These are phyloP conservation scores for Sycophila texana DNA, from an alignment of 2,888 invertebrate species.

Conservation along the genomic window DNA sequence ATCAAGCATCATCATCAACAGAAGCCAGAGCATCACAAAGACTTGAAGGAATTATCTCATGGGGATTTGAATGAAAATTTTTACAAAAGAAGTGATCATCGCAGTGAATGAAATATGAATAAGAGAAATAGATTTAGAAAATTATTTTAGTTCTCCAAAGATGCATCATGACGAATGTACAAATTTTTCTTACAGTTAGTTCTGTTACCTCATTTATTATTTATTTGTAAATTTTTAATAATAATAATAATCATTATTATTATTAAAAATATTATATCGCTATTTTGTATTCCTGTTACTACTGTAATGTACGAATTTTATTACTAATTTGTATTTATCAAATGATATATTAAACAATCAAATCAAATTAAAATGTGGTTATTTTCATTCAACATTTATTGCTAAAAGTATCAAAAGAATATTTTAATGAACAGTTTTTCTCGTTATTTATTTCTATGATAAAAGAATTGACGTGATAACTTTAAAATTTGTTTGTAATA, in stretches of 20 bases:
- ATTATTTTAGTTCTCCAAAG: conserved; percentile 25
- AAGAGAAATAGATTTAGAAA: conserved; percentile 20
- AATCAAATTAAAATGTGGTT: too few species aligned
- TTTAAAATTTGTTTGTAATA: too few species aligned
- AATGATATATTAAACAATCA: too few species aligned
- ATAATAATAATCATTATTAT: neutral
- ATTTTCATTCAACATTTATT: too few species aligned
- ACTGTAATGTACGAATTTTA: too few species aligned
- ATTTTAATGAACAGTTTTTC: too few species aligned
- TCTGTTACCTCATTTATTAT: neutral
- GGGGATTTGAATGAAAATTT: conserved; percentile 6
- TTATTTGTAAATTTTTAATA: neutral
- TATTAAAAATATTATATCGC: neutral
- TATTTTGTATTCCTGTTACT: neutral
- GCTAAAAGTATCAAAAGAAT: too few species aligned
- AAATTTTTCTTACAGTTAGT: conserved; percentile 38
- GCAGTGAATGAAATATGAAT: neutral
- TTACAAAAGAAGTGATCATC: conserved; percentile 6
- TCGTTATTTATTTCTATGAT: too few species aligned
- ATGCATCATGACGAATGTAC: conserved; percentile 45
- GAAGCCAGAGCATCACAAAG: conserved; percentile 58
- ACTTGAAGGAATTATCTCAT: conserved; percentile 41
- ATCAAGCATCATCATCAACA: conserved; percentile 78
- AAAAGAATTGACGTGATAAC: too few species aligned
- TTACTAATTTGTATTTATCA: too few species aligned